phyloP scores from a whole-genome alignment of 2,797 vertebrate genomes.

The Buceros bicornis region DNA sequence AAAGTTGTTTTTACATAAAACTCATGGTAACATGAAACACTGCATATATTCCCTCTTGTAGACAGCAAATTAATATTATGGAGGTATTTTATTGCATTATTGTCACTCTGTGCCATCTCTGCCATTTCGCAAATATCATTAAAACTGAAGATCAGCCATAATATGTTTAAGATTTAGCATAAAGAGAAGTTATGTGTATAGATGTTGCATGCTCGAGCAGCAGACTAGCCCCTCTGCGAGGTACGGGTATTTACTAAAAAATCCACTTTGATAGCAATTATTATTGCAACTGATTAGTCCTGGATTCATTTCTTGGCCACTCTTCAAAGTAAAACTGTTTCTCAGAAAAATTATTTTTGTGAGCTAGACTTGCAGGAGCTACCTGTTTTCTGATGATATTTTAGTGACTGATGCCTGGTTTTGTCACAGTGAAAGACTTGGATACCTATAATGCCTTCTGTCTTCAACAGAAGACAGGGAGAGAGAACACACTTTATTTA shows the following conservation, averaged over 20 bases:
- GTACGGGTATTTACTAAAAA: not conserved
- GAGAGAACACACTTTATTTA: not conserved
- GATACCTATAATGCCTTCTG: not conserved
- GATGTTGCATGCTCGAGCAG: not conserved
- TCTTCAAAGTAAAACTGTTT: not conserved
- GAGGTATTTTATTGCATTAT: not conserved
- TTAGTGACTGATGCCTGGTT: not conserved
- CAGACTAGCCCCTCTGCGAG: not conserved
- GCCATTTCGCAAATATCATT: slow-evolving; percentile 20
- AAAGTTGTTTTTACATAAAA: not conserved
- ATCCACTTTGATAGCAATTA: not conserved
- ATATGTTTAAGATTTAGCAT: not conserved
- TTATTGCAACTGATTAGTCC: not conserved
- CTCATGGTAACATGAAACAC: not conserved
- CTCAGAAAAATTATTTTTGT: not conserved
- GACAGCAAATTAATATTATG: not conserved
- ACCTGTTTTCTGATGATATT: not conserved
- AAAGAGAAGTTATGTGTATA: not conserved
- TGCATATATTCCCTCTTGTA: not conserved
- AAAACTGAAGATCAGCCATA: slow-evolving; percentile 11
- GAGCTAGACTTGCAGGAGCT: not conserved
- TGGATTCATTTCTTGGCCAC: not conserved
- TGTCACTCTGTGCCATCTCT: not conserved
- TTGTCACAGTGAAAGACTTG: not conserved
- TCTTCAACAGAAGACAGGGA: not conserved